Evolutionary conservation across 1,140 invertebrate genomes (phyloP), one percentile per base, ranked within the genome.

Genomic region (Octopus sinensis): DNA sequence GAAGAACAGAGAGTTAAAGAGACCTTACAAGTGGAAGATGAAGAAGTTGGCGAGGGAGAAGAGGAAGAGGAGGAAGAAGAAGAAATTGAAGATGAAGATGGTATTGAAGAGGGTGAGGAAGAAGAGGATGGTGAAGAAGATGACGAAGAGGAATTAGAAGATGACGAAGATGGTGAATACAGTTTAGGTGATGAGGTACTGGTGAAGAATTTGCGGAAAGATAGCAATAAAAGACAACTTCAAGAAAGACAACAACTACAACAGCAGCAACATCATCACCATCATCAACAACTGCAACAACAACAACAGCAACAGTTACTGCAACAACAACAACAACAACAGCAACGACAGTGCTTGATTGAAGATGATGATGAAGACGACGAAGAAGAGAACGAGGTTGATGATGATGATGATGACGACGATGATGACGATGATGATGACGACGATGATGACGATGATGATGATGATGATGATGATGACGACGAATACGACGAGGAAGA

Each of bases 81-180:
- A 53, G 10, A 53, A 51, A 10, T 53, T 12, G 30, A 78, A 53
- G 17, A 73, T 13, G 7, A 73, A 23, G 68, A 10, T 6, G 5
- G 13, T 10, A 5, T 6, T 6, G 43, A 53, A 10, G 56, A 80
- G 54, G 76, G 13, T 53, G 12, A 52, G 43, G 17, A 52, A 53
- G 78, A 17, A 23, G 83, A 84, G 54, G 83, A 81, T 54, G 56
- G 68, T 54, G 80, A 80, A 62, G 76, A 81, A 71, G 73, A 81
- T 10, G 79, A 80, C 9, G 76, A 83, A 10, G 62, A 82, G 10
- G 78, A 79, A 12, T 56, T 51, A 43, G n/a, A 9, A 5, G 56
- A 77, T 7, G 54, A 53, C 52, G 51, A 79, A 53, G 30, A 53
- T 5, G 53, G 17, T 6, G 71, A 17, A 23, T 52, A 81, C 10